phyloP scores from a whole-genome alignment of 2,113 vertebrate genomes.

The Perognathus longimembris region DNA sequence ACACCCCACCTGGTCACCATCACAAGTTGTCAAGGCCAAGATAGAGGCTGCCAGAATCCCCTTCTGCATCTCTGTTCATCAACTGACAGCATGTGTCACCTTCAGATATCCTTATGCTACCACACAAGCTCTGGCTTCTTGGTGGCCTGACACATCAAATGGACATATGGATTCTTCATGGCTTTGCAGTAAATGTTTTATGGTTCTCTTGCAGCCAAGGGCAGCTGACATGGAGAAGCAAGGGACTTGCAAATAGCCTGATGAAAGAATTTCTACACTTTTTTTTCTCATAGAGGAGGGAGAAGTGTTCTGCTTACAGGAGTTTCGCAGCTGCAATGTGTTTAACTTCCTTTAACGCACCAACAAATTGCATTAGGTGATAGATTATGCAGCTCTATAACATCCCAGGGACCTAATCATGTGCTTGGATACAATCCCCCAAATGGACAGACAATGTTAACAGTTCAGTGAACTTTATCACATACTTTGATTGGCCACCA shows the following conservation, averaged over 20 bases:
- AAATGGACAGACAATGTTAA: constrained; percentile 52
- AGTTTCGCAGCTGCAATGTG: constrained; percentile 34
- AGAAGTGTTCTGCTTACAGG: constrained; percentile 23
- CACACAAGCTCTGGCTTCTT: constrained; percentile 88
- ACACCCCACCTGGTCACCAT: constrained; percentile 99
- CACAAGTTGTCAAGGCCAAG: constrained; percentile 93
- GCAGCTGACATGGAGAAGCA: constrained; percentile 77
- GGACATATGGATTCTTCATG: constrained; percentile 90
- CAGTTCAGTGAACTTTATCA: constrained; percentile 43
- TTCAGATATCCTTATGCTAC: constrained; percentile 93
- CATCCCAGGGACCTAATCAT: neutral
- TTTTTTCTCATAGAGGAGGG: constrained; percentile 46
- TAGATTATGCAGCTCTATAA: neutral
- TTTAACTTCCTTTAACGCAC: constrained; percentile 14
- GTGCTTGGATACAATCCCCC: neutral
- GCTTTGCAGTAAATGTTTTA: constrained; percentile 88
- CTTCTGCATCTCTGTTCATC: constrained; percentile 89
- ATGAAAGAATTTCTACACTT: constrained; percentile 72
- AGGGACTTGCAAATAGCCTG: constrained; percentile 79
- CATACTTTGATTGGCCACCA: neutral
- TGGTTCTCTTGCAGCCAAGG: constrained; percentile 84
- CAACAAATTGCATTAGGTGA: neutral
- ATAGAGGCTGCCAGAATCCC: constrained; percentile 88
- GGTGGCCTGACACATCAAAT: constrained; percentile 88
- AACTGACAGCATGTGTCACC: constrained; percentile 92